Base-by-base conservation (phyloP, 2,888 invertebrate genomes). In the Drosophila quasianomalipes region DNA sequence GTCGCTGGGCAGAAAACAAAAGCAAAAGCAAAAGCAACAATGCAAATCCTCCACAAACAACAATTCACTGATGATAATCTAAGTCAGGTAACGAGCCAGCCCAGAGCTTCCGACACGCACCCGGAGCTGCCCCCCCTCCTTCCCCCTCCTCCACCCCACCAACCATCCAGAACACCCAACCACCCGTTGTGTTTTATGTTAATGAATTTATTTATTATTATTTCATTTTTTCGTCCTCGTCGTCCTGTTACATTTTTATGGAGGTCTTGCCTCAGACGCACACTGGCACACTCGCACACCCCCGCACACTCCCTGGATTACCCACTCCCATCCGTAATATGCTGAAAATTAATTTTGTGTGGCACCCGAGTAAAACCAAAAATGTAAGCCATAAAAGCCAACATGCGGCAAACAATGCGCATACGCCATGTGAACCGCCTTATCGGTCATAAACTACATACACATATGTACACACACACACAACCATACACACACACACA, bases 131-230 rank as follows among this genome's bases (percentile, higher is more conserved):
- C n/a, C 28, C 49, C 4, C 16, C 16, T 14, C 14, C 12, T 3
- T 1, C n/a, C 35, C 12, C 1, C 4, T 1, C 1, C n/a, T 16
- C 4, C 6, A 0, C 19, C 10, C 19, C 33, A 2, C 3, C 22
- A 53, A 9, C 0, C 33, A 33, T 9, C 4, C 35, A 4, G 39
- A 12, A 53, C 22, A 53, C n/a, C 31, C 47, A 28, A 51, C 63
- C 69, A n/a, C 57, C 70, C 70, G 76, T 74, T 74, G 84, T 87
- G 76, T 87, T 89, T 87, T 87, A 85, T 87, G 90, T 89, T 85
- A 85, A 85, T 89, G 88, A 89, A 89, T 89, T 89, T 85, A 85
- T 85, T 87, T 85, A 85, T 89, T 84, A 85, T 85, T 85, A 89
- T 89, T 89, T 84, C 79, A 70, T 73, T 76, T 79, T 37, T 37